Evolutionary conservation across 2,113 vertebrate genomes (phyloP), one percentile per base, ranked within the genome.

Genomic region (Reinhardtius hippoglossoides): DNA sequence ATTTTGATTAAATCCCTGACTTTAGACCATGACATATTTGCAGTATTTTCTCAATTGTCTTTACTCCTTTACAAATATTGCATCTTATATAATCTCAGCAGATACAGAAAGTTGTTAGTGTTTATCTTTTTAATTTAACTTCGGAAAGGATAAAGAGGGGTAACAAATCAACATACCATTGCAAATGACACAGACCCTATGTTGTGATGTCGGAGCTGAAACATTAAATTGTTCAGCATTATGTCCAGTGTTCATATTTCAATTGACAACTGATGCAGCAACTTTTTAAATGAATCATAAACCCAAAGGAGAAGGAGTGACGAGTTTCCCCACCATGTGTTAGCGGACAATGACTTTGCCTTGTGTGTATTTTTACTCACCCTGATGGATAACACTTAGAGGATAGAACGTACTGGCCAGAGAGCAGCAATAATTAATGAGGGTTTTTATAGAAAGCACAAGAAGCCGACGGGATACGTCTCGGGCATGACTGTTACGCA

Each of bases 351-450:
- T 61, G 54, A 61, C 54, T 77, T 67, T 57, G 26, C 63, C 70
- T 55, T 56, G 18, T 1, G 73, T 74, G 74, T 90, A 90, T 92
- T 92, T 92, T 88, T 90, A 89, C 83, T 55, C 80, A 21, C 62
- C 59, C 48, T 81, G 84, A 91, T 89, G 88, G 87, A 87, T 82
- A 61, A 37, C 65, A 82, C 52, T 82, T 66, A 64, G 75, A 78
- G 76, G 72, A 71, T 55, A 10, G 87, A 71, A 59, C 69, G 35
- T 66, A 62, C 70, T 40, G 81, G 58, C 72, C 82, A 66, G 79
- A 83, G 57, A 76, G 44, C 61, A 82, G 79, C 18, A 92, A 92
- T 91, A 89, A 91, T 92, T 89, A 64, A 92, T 92, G 88, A 82
- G 65, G 76, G 74, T 77, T 92, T 93, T 92, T 91, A 89, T 87